Base-by-base conservation (phyloP, 1,140 invertebrate genomes). In the Scaptodrosophila lebanonensis region DNA sequence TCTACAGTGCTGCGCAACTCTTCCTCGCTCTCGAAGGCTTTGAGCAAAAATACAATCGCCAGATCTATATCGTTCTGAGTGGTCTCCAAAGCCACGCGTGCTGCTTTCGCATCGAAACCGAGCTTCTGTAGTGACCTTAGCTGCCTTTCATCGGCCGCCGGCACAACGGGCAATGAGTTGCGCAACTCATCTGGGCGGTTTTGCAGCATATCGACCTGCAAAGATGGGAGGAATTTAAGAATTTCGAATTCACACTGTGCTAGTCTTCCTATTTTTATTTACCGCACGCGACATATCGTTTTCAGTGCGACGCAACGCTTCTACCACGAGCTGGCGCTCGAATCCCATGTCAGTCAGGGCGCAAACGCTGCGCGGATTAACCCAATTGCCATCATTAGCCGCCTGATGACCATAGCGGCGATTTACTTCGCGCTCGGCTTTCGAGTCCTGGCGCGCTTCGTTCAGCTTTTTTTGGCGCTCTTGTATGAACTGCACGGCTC, bases 291-390 rank as follows among this genome's bases (percentile, higher is more conserved):
- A 88, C 2, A 93, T 88, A 76, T 92, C 88, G 87, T 94, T 94
- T 65, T 94, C 91, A 9, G 89, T 85, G 54, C 90, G 89, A 54
- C 89, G 88, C 12, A 95, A 83, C 1, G 93, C 93, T 6, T 87
- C 60, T 0, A 88, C 71, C 1, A 92, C 90, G 7, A 90, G 76
- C 3, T 88, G 85, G 2, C 88, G 87, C 6, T 88, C 65, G 87
- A 88, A 94, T 0, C 93, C 93, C 93, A 94, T 94, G 22, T 88
- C 88, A 17, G 89, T 86, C 15, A 93, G 60, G 38, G 89, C 89
- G 60, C 90, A 88, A 18, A 91, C 88, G 40, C 79, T 85, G 5
- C 83, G 58, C 0, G 85, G 85, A 69, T 87, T 86, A 0, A 84
- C 67, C 83, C 84, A 86, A 1, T 73, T 63, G 8, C 44, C 36